phyloP scores from a whole-genome alignment of 2,113 vertebrate species.

The Anhinga rufa region DNA sequence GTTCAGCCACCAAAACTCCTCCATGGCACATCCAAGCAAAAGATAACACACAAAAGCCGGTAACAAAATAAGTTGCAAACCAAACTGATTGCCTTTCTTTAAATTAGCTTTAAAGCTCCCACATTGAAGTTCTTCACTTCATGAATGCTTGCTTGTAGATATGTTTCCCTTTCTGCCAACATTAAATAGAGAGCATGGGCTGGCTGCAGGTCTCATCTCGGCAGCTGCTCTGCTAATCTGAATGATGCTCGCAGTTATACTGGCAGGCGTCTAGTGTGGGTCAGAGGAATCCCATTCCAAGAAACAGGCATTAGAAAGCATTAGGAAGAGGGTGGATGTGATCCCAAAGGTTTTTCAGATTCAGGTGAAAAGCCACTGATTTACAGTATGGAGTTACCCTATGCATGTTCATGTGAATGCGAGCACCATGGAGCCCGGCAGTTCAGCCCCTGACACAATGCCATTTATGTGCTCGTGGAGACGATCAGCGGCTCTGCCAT shows the following conservation, averaged over 20 bases:
- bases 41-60: neutral
- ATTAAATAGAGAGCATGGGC: neutral
- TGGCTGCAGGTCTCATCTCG: neutral
- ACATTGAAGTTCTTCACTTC: neutral
- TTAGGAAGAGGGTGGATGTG: neutral
- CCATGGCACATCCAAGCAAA: neutral
- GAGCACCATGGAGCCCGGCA: neutral
- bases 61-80: neutral
- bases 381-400: neutral
- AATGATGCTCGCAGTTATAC: neutral
- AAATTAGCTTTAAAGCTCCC: neutral
- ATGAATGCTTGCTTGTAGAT: neutral
- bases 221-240: neutral
- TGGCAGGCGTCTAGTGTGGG: neutral
- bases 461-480: neutral
- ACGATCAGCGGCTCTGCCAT: neutral
- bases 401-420: fast-evolving
- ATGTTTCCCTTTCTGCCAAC: neutral
- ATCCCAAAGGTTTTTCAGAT: neutral
- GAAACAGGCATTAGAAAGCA: neutral
- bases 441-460: neutral
- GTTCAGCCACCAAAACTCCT: neutral
- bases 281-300: neutral
- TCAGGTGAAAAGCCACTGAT: neutral
- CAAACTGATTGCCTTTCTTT: neutral